Base-by-base conservation (phyloP, 2,888 invertebrate genomes). In the Heliconius hortense region DNA sequence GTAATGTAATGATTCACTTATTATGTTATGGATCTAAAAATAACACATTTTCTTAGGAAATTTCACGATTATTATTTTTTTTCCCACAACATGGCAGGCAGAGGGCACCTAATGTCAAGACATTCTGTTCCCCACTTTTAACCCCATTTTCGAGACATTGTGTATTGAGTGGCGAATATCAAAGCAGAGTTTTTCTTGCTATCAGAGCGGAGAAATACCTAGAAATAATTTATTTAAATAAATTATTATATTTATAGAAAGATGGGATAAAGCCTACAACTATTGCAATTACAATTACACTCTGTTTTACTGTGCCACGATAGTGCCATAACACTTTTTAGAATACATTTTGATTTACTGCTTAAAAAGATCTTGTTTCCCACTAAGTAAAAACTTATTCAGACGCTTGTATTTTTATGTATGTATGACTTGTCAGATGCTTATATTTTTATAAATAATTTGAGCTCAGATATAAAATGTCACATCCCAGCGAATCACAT, bases 1-100 rank as follows among this genome's bases (percentile, higher is more conserved):
- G 31, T n/a, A 28, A 39, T 59, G 35, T 43, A 71, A 26, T 71
- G 71, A 71, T 71, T 71, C 60, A 71, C 35, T 21, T 21, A 18
- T 60, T 60, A 18, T 39, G 8, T n/a, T 31, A 5, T 5, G 4
- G 0, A 7, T 39, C 24, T 39, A 39, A 66, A 66, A 66, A 39
- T 66, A 66, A 2, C 3, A 64, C 11, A 24, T 66, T 66, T 66
- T 66, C 39, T 24, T 18, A 24, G 15, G 5, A 39, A 66, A 39
- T 24, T 0, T 63, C 0, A n/a, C 13, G 39, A 66, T 7, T 66
- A n/a, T n/a, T n/a, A n/a, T 43, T 48, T 48, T 43, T 43, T 43
- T 43, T 43, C 39, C 13, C 39, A 43, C 1, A 43, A 0, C 13
- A 13, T 13, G 13, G 39, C 4, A 48, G 18, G 5, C 18, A 43